Conservation (phyloP, 2,797 vertebrate genomes). For the Dendrocincla fuliginosa region DNA sequence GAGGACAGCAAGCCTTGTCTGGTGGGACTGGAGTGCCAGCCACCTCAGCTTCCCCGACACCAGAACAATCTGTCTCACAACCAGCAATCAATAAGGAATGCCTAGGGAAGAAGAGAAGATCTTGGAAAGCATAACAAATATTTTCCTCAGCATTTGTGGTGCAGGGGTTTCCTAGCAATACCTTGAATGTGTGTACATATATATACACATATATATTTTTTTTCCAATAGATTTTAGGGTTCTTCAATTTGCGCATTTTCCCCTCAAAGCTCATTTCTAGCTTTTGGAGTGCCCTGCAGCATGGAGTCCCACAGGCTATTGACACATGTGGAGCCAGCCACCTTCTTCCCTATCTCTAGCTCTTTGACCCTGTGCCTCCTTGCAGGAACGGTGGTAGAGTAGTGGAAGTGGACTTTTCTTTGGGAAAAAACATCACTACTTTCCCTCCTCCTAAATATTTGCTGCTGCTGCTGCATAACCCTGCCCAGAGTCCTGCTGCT, state of each 20-base stretch:
- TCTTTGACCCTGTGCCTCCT: not conserved
- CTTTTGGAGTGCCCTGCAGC: not conserved
- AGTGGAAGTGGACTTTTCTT: not conserved
- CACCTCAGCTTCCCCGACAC: not conserved
- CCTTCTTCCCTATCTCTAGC: not conserved
- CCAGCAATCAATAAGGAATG: not conserved
- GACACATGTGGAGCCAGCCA: accelerated
- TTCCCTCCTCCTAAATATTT: not conserved
- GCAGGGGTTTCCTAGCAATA: not conserved
- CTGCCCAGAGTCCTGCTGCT: not conserved
- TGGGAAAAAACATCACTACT: not conserved
- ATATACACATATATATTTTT: not conserved
- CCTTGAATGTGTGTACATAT: not conserved
- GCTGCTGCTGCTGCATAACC: not conserved
- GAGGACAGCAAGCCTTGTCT: not conserved
- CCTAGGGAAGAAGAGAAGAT: not conserved
- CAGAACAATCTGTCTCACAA: not conserved
- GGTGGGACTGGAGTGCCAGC: not conserved
- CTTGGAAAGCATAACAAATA: not conserved
- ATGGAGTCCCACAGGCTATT: not conserved
- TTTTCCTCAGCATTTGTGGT: not conserved
- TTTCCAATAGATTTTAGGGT: not conserved
- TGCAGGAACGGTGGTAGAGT: not conserved
- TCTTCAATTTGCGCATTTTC: not conserved
- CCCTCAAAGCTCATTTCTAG: not conserved